Evolutionary conservation across 2,888 invertebrate genomes (phyloP), one percentile per base, ranked within the genome.

Genomic region (Chalcis sispes): DNA sequence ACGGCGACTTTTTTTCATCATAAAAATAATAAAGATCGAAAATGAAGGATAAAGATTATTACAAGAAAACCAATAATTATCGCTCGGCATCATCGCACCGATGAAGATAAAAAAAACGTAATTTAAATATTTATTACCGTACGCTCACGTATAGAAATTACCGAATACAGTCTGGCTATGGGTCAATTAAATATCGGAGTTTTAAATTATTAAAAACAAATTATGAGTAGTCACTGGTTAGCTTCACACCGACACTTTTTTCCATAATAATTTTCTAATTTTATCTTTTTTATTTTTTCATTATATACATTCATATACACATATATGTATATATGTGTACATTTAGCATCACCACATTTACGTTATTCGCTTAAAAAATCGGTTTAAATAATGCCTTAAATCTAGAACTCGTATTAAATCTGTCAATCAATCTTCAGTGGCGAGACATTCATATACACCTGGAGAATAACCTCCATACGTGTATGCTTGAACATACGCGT

Each of bases 391-490:
- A 65, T 65, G 59, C 32, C 27, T 59, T 40, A 20, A 48, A 25
- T 58, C 48, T 58, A 36, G 50, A 72, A 59, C 25, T 65, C 40
- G 48, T 72, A 65, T 72, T 72, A 65, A 72, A 65, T 36, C 65
- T 65, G 72, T 64, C 72, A 36, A 65, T 72, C 65, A 72, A 72
- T 65, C 72, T 48, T 46, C 13, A 3, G 4, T 46, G 46, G 46
- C 15, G 42, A 36, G 4, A 36, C 10, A 36, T 36, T 7, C 10
- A 36, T 36, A 36, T 36, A 36, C 36, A 36, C 10, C 4, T n/a
- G n/a, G n/a, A n/a, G n/a, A n/a, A n/a, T n/a, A n/a, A n/a, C n/a
- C n/a, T n/a, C n/a, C 10, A 36, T 36, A 36, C 4, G 36, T 36
- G 10, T 36, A 36, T 36, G 10, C 10, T 7, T 10, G 10, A 7